Evolutionary conservation across 2,888 invertebrate species (phyloP), one percentile per base, ranked within the genome.

Genomic region (Scelioninae gen. 2): DNA sequence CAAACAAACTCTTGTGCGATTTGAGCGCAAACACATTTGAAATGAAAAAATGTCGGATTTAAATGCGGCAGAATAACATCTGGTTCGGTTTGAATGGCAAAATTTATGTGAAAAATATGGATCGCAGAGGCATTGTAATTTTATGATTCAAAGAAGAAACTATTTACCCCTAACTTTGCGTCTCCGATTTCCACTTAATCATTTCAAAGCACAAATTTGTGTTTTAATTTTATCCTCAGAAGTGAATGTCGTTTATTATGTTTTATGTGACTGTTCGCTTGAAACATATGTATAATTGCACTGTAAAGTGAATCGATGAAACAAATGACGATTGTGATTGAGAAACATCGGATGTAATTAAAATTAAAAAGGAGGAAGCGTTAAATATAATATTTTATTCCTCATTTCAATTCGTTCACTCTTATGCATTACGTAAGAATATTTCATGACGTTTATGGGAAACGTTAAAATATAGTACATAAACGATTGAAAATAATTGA

Each of bases 131-230:
- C 22, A 28, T 39, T 48, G 11, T 48, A 11, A 61, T 41, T 61
- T 61, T 50, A 61, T 28, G 61, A 33, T 39, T 50, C 61, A 61
- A 9, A 39, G 61, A 61, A 61, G 18, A 31, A 46, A 37, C n/a
- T 48, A 48, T 60, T 16, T 16, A n/a, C 15, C 25, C 28, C 31
- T 39, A 37, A 37, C 22, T 7, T 53, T 25, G 11, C 28, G 31
- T 37, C 35, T 60, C 37, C 15, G 16, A 46, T 58, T 58, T 39
- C 45, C 22, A 22, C 22, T 58, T 58, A 28, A 57, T 57, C 43
- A 31, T 31, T 31, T n/a, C n/a, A n/a, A 18, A 43, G 43, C 37
- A 31, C 11, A 19, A 41, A 31, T 41, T 18, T 18, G 6, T 43
- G 13, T 22, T 58, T 45, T 35, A 25, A 45, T 45, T 58, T 31